phyloP scores from a whole-genome alignment of 2,888 invertebrate species.

The Muscina levida region DNA sequence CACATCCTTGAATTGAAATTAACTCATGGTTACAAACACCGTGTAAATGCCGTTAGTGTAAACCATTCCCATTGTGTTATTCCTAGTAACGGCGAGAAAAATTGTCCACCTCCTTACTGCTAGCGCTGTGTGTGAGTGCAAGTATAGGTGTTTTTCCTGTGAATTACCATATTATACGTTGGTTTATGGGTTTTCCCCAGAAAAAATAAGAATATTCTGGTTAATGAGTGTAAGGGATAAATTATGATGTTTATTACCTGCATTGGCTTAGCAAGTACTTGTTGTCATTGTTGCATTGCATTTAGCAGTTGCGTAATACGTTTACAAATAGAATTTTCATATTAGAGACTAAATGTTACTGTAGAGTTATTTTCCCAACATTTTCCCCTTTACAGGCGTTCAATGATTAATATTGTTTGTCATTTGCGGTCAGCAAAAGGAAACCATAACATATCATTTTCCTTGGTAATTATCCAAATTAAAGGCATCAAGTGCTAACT shows the following conservation, averaged over 20 bases:
- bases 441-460: slow-evolving; percentile 23
- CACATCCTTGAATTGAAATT: background rate
- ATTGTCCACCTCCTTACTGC: slow-evolving; percentile 7
- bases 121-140: background rate
- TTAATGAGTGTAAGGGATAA: too few relatives aligned
- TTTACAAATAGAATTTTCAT: slow-evolving; percentile 16
- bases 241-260: slow-evolving; percentile 27
- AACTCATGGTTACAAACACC: background rate
- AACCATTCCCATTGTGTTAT: background rate
- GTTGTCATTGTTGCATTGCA: slow-evolving; percentile 8
- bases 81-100: background rate
- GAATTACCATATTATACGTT: slow-evolving; percentile 35
- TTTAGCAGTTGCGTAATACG: slow-evolving; percentile 16
- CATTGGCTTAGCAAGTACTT: background rate
- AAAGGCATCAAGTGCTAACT: slow-evolving; percentile 47
- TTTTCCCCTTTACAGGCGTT: background rate
- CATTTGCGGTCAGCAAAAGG: background rate
- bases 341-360: background rate
- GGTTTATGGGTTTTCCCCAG: slow-evolving; percentile 31
- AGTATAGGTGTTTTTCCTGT: slow-evolving; percentile 15
- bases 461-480: slow-evolving; percentile 17
- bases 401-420: background rate
- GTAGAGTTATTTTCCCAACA: background rate
- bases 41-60: slow-evolving; percentile 8
- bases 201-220: background rate